A percentile compares a stretch with the other conserved stretches of the same genome.
Conservation (phyloP, 1,140 invertebrate species). For the Ladona fulva region DNA sequence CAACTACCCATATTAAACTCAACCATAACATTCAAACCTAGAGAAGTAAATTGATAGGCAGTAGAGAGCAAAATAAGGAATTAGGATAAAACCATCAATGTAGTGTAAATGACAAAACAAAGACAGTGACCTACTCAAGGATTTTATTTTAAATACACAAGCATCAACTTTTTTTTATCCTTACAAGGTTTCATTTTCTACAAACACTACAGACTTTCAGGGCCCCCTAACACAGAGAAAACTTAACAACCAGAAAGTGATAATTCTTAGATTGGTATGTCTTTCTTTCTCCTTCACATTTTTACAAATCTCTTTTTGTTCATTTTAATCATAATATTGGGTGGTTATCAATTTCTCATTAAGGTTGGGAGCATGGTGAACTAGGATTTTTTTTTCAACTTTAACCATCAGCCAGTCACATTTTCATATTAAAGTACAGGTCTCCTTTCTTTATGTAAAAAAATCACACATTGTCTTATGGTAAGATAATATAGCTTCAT, state of each 20-base stretch:
- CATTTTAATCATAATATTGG: background rate
- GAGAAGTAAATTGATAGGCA: too few relatives aligned
- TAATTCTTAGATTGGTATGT: background rate
- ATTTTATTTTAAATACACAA: conserved; percentile 17
- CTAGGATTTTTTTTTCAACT: background rate
- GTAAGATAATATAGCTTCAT: background rate
- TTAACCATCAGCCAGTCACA: background rate
- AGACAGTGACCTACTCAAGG: background rate
- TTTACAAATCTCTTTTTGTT: background rate
- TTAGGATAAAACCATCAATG: too few relatives aligned
- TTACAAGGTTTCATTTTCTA: conserved; percentile 16
- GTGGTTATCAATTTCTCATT: background rate
- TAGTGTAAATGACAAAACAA: conserved; percentile 1
- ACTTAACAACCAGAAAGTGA: conserved; percentile 15
- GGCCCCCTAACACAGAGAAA: conserved; percentile 15
- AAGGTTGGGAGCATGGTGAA: conserved; percentile 1
- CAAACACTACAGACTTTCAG: conserved; percentile 14
- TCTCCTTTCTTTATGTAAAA: background rate
- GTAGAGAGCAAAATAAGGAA: too few relatives aligned
- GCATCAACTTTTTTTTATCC: conserved; percentile 16
- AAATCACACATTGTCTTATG: background rate
- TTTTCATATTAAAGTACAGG: background rate
- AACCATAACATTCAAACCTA: too few relatives aligned
- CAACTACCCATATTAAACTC: too few relatives aligned
- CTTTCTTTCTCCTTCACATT: background rate